Evolutionary conservation across 92 coral and sea anemone species (phyloP), one percentile per base, ranked within the genome.

Genomic region (Ricordea florida): DNA sequence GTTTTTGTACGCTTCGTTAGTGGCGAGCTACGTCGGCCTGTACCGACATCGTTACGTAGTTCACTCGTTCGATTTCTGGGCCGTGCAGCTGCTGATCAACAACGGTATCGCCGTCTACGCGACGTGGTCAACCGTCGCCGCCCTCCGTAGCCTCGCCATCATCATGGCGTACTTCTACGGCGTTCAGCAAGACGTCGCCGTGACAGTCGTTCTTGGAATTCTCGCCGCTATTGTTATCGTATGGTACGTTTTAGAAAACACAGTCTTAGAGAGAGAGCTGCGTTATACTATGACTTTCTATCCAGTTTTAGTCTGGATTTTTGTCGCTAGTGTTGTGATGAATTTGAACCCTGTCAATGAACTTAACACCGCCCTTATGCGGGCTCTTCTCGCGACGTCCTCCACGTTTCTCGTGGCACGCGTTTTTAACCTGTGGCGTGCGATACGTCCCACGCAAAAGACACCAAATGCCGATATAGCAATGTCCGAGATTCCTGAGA

Each of bases 231-330:
- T 37, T 10, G 25, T 61, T 55, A 35, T 88, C 26, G 57, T 65
- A 5, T 88, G 90, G 90, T 88, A 84, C 61, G 51, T 78, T 37
- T 21, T 84, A 56, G 93, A 88, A 66, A 88, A 88, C 79, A 78
- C 86, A 4, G 50, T 76, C 7, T 48, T 78, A n/a, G 79, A 51
- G 30, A 56, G 89, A 4, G 49, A 45, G 36, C 49, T 75, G 1
- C 37, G 68, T 6, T 87, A 83, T 65, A 83, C 89, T 4, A 10
- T 78, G 8, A 88, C 87, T 3, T 46, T 62, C 21, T 87, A 84
- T 48, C 93, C 93, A 48, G 90, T 75, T 26, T 31, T 62, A 28
- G 55, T 88, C 18, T 65, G 79, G 78, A 87, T 74, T 16, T 68
- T 88, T 22, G 49, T 72, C 4, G 90, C 82, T n/a, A 58, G 90